A percentile compares a stretch with the other conserved stretches of the same genome.
These are phyloP conservation scores for Gallinago media DNA, from an alignment of 2,113 vertebrate species.

Conservation along the genomic window DNA sequence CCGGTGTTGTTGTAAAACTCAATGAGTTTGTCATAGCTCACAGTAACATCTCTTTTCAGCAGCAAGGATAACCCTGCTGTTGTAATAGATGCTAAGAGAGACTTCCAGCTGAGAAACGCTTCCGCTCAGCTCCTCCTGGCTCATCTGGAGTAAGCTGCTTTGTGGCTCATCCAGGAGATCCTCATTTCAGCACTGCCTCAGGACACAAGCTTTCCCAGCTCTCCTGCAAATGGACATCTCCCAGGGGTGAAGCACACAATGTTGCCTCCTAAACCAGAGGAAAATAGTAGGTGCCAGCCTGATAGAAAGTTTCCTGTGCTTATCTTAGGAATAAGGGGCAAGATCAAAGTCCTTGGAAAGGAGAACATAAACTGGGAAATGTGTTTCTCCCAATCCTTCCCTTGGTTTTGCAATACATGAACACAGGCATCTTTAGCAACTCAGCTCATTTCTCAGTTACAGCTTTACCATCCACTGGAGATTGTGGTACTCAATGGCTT, in stretches of 20 bases:
- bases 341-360: not conserved
- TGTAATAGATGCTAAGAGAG: slow-evolving; percentile 60
- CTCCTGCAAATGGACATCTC: not conserved
- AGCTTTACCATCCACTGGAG: not conserved
- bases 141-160: slow-evolving; percentile 39
- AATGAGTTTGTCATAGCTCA: slow-evolving; percentile 63
- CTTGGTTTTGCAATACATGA: not conserved
- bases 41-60: slow-evolving; percentile 30
- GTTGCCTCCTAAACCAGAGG: not conserved
- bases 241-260: not conserved
- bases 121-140: slow-evolving; percentile 22
- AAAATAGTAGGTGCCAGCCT: not conserved
- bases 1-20: slow-evolving; percentile 36
- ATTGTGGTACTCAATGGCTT: too few species aligned
- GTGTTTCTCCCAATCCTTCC: not conserved
- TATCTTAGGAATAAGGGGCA: not conserved
- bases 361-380: not conserved
- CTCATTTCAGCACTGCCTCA: not conserved
- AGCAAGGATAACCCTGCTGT: slow-evolving; percentile 53
- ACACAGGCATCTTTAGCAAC: not conserved
- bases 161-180: slow-evolving; percentile 15
- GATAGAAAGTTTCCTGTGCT: not conserved
- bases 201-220: not conserved
- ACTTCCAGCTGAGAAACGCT: slow-evolving; percentile 46
- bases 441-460: not conserved